Evolutionary conservation across 2,888 invertebrate genomes (phyloP), one percentile per base, ranked within the genome.

Genomic region (Hirudinaria manillensis): DNA sequence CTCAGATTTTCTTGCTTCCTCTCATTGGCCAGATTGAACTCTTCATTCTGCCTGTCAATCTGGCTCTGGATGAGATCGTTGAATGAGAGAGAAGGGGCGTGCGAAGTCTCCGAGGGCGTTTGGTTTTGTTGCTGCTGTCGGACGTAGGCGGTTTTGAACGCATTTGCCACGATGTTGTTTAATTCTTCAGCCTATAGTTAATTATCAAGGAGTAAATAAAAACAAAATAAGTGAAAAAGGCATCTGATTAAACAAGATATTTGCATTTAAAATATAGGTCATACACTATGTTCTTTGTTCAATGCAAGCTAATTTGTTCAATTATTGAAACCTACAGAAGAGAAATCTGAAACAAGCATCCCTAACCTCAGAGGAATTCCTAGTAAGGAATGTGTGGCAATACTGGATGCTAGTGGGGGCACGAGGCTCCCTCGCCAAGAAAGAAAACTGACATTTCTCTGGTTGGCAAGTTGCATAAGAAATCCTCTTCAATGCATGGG

Each of bases 401-500:
- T 90, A 91, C 86, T 92, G 92, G 78, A 89, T 86, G 82, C 88
- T 89, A 83, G 89, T 89, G 82, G 89, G 89, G 66, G 89, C 89
- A 81, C 88, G 89, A 76, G 90, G 91, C 86, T 89, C 90, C 82
- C 89, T 87, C 27, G 90, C 90, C 81, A 92, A 89, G 86, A 92
- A 91, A 84, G 92, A 91, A 88, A 92, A 92, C 86, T 91, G 90
- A 80, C 90, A 89, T 85, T 90, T 88, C 81, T 90, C 89, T 45
- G 91, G 89, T 86, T 92, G 92, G 90, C 92, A 92, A 82, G 91
- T 91, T 82, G 92, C 92, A 87, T 91, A 92, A 82, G 92, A 91
- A 83, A 93, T 92, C 85, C 93, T 89, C 81, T 91, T 90, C 82
- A 92, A 87, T 84, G 91, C 91, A 88, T 92, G 92, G 82, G 90